Evolutionary conservation across 2,113 vertebrate genomes (phyloP).

Genomic region (Rhombomys opimus): DNA sequence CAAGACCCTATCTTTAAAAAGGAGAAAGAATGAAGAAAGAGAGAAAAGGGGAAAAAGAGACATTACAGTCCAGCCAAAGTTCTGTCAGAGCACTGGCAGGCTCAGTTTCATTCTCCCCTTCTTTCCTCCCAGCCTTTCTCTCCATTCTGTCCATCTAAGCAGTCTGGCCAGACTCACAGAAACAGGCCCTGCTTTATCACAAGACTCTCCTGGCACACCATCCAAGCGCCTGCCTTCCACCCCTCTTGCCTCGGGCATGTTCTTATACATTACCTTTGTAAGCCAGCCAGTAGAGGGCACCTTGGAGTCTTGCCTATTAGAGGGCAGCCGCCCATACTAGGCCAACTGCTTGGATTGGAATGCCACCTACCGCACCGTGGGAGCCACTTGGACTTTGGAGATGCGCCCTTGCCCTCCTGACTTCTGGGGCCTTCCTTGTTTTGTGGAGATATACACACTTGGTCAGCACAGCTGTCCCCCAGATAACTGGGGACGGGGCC

Average conservation of each 20-base stretch:
- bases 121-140: neutral
- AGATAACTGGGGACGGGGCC: neutral
- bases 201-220: neutral
- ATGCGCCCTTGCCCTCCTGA: neutral
- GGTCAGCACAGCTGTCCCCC: neutral
- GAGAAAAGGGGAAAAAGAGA: neutral
- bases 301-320: fast-evolving
- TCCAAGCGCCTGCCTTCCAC: neutral
- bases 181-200: neutral
- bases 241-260: neutral
- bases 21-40: neutral
- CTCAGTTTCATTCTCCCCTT: neutral
- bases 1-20: no score
- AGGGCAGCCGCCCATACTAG: fast-evolving
- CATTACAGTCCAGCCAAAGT: neutral
- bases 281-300: neutral
- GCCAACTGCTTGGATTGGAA: neutral
- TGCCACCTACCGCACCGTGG: neutral
- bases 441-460: no score
- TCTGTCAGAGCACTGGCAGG: neutral
- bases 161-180: neutral
- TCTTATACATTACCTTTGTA: neutral
- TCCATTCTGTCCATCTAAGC: neutral
- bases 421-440: neutral
- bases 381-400: neutral